phyloP scores from a whole-genome alignment of 2,888 invertebrate species.

The Eremobia ochroleuca region DNA sequence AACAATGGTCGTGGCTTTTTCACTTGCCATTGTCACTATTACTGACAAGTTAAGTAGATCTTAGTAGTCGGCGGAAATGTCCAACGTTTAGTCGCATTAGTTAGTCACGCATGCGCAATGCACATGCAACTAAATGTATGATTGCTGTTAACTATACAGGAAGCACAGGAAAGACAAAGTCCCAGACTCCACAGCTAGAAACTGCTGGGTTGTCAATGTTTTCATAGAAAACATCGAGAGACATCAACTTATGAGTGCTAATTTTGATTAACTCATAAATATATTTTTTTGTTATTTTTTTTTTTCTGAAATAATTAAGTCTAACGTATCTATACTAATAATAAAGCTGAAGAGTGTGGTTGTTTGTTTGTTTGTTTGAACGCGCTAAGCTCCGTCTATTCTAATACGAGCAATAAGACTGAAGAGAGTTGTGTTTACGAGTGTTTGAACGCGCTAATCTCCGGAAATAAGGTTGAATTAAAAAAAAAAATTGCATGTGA shows the following conservation, averaged over 20 bases:
- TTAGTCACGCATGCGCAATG: conserved; percentile 8
- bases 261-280: background rate
- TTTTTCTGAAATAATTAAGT: no score
- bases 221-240: background rate
- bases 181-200: background rate
- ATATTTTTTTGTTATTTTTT: no score
- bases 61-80: conserved; percentile 24
- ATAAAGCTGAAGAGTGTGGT: no score
- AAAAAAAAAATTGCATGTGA: background rate
- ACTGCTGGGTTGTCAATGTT: background rate
- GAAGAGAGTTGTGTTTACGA: background rate
- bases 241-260: background rate
- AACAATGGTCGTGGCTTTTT: conserved; percentile 13
- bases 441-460: background rate
- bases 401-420: background rate
- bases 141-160: background rate
- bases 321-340: no score
- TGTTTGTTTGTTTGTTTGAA: no score
- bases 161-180: background rate
- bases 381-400: no score
- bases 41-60: conserved; percentile 16
- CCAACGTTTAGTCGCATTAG: conserved; percentile 15
- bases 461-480: background rate
- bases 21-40: background rate
- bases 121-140: conserved; percentile 1